These are phyloP conservation scores for Paralvinella palmiformis DNA, from an alignment of 1,140 invertebrate species.

Conservation along the genomic window DNA sequence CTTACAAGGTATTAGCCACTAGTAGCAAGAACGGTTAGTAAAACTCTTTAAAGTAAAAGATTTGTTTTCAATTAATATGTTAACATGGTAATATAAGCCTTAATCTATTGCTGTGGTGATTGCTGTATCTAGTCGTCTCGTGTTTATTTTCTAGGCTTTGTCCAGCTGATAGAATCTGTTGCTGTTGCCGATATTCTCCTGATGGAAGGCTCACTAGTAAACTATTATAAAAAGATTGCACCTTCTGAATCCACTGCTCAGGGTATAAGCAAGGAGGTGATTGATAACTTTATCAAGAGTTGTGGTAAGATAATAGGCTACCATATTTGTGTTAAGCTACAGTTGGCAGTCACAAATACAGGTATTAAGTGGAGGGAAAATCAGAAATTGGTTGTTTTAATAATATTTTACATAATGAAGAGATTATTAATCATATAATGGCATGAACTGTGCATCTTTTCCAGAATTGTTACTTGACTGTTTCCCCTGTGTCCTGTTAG, in stretches of 20 bases:
- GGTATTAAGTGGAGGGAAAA: too few relatives aligned
- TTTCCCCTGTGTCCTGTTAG: too few relatives aligned
- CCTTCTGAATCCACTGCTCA: slow-evolving; percentile 80
- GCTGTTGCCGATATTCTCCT: slow-evolving; percentile 86
- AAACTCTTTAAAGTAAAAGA: too few relatives aligned
- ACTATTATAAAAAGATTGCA: slow-evolving; percentile 78
- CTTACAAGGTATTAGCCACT: slow-evolving; percentile 89
- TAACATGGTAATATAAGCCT: not conserved
- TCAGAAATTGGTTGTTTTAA: too few relatives aligned
- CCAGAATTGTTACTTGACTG: too few relatives aligned
- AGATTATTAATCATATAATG: too few relatives aligned
- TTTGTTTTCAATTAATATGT: too few relatives aligned
- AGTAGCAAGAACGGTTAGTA: slow-evolving; percentile 78
- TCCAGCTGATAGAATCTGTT: slow-evolving; percentile 93
- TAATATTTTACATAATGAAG: too few relatives aligned
- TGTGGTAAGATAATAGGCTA: slow-evolving; percentile 62
- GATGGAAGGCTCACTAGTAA: slow-evolving; percentile 62
- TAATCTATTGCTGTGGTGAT: slow-evolving; percentile 1
- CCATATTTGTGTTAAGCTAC: not conserved
- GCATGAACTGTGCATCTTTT: too few relatives aligned
- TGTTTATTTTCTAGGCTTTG: slow-evolving; percentile 61
- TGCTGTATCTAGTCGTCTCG: not conserved
- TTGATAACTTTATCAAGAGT: slow-evolving; percentile 96
- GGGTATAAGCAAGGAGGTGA: slow-evolving; percentile 85
- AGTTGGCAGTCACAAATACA: too few relatives aligned